phyloP scores from a whole-genome alignment of 2,888 invertebrate genomes.

The Rhimphoctona megacephalus region DNA sequence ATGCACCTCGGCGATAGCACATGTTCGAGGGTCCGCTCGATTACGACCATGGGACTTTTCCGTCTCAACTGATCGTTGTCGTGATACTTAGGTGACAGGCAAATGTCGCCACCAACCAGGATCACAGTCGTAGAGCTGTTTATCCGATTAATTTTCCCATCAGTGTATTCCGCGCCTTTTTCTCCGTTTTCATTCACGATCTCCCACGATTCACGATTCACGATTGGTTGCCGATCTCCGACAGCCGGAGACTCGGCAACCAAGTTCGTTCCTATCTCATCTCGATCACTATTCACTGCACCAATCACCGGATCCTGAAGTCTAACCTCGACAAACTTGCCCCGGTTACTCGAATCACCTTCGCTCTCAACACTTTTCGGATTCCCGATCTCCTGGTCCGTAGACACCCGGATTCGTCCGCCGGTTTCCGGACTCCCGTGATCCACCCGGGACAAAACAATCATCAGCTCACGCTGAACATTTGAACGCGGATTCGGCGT shows the following conservation, averaged over 20 bases:
- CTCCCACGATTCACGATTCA: too few relatives aligned
- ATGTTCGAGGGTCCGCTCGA: conserved; percentile 72
- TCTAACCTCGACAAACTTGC: background rate
- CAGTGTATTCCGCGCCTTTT: conserved; percentile 6
- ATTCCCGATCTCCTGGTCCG: background rate
- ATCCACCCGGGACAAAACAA: conserved; percentile 77
- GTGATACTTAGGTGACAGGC: conserved; percentile 60
- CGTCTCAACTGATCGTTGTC: conserved; percentile 68
- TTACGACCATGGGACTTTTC: conserved; percentile 71
- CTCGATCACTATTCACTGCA: background rate
- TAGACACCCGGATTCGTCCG: background rate
- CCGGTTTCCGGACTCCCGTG: conserved; percentile 14
- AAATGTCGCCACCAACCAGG: conserved; percentile 30
- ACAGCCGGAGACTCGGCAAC: background rate
- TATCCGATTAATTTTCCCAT: conserved; percentile 7
- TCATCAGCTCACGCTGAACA: conserved; percentile 67
- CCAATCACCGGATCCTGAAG: background rate
- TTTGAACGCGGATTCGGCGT: conserved; percentile 16
- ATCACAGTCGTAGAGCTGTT: background rate
- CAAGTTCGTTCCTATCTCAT: background rate
- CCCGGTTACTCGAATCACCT: background rate
- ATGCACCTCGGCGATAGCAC: conserved; percentile 46
- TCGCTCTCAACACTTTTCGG: background rate
- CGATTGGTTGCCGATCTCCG: background rate
- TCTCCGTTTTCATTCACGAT: conserved; percentile 1